Conservation (phyloP, 2,113 vertebrate genomes). For the Myrmecophaga tridactyla region DNA sequence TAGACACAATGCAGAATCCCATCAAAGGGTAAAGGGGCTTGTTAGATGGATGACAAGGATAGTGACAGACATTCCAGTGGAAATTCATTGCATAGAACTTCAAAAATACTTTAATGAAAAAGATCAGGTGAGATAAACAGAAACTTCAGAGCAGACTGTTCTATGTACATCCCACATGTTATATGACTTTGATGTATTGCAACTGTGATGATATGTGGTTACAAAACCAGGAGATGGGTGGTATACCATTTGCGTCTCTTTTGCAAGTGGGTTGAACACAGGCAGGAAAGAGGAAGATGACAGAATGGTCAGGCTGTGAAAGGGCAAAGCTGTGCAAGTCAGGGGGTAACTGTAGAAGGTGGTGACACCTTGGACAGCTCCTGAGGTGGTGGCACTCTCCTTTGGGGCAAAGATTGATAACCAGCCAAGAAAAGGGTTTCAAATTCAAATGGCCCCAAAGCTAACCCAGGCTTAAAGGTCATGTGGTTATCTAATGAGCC, state of each 20-base stretch:
- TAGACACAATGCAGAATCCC: neutral
- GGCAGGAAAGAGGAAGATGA: neutral
- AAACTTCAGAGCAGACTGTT: too few relatives aligned
- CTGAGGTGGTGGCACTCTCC: too few relatives aligned
- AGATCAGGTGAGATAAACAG: neutral
- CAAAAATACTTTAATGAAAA: neutral
- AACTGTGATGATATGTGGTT: neutral
- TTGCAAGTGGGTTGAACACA: rapidly evolving
- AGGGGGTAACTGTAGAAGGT: neutral
- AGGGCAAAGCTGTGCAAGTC: neutral
- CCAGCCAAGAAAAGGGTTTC: neutral
- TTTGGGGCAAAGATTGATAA: neutral
- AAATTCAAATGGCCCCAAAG: neutral
- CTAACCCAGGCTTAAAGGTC: neutral
- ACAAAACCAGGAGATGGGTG: rapidly evolving
- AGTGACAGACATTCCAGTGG: neutral
- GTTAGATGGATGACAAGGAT: neutral
- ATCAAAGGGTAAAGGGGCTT: neutral
- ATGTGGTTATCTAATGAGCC: too few relatives aligned
- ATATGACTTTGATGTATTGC: neutral
- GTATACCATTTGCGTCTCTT: neutral
- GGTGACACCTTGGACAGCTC: too few relatives aligned
- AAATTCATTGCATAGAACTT: neutral
- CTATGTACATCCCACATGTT: rapidly evolving
- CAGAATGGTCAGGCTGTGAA: neutral